Evolutionary conservation across 2,888 invertebrate species (phyloP), one percentile per base, ranked within the genome.

Genomic region (Patella depressa): DNA sequence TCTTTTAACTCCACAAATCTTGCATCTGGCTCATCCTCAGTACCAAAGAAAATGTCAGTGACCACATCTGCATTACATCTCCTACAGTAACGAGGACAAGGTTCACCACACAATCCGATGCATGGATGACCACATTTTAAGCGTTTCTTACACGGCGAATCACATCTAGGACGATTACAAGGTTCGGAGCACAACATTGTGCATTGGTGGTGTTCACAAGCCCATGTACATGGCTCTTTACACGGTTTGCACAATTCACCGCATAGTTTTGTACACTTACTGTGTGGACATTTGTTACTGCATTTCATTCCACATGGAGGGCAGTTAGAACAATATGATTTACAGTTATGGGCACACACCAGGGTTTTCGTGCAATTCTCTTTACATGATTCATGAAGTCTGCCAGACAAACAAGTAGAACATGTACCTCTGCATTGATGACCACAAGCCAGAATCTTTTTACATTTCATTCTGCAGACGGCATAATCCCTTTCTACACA

Each of bases 91-190:
- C 89, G 89, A 19, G 94, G 94, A 89, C 95, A 95, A 14, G 92
- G 94, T 89, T 95, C 95, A n/a, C 95, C 95, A 91, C 95, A 95
- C 74, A 95, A 93, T 17, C 95, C 95, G 87, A 94, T 93, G 91
- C 95, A 88, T 11, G 15, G 54, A 76, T 87, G 88, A 9, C 79
- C 78, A 80, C 87, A 87, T 3, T 24, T 53, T 2, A 86, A 76
- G 45, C 24, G 24, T 72, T 82, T 75, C 12, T 57, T 57, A 74
- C 88, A 88, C n/a, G 79, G 79, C n/a, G 75, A 65, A 78, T 85
- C 73, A 74, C 84, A 88, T 45, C 86, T 85, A 3, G 79, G 84
- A 24, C 91, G 83, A 72, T 90, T 84, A 80, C 92, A 90, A 92
- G 92, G 86, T 93, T 93, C 75, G 78, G 83, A 2, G 93, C 93